Base-by-base conservation (phyloP, 1,140 invertebrate species). In the Cardiocondyla obscurior region DNA sequence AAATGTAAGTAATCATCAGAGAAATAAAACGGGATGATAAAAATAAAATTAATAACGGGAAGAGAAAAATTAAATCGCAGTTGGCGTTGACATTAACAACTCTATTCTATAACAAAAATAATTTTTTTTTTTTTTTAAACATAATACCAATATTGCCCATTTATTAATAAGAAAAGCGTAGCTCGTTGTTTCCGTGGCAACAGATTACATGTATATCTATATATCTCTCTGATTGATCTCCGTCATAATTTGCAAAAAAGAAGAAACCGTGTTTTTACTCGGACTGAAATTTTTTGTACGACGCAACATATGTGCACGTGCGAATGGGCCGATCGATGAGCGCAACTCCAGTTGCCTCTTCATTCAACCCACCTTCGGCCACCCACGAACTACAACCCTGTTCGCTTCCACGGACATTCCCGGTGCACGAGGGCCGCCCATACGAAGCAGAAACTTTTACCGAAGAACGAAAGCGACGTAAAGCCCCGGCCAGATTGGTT, bases 401-500 rank as follows among this genome's bases (percentile, higher is more conserved):
- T 25, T 36, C 64, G n/a, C 64, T 53, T 58, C 58, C 53, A 73
- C 36, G 22, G 19, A 16, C 57, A 39, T 57, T 49, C 44, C 19
- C 36, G n/a, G 6, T 55, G 55, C 22, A 39, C 14, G 2, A 14
- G 25, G 14, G 12, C 46, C 46, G 49, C 46, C 62, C 74, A 57
- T 19, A 30, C 14, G 79, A 64, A 60, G 51, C 72, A 10, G 42
- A 28, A 86, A 86, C 83, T 86, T 85, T 82, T 82, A 46, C 77
- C 46, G 60, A 85, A 82, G 77, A 82, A 70, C 70, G 46, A 74
- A 58, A 85, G 60, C 69, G 67, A 85, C 77, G 53, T 60, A 69
- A 86, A 86, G 85, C 67, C 77, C 39, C 22, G 60, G 46, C 79
- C 83, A 86, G 79, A 86, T 86, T 86, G 83, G 85, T 86, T 86